Percentiles rank a stretch among this genome's conserved stretches.
These are phyloP conservation scores for Coccyzus lansbergi DNA, from an alignment of 2,797 vertebrate species.

Conservation along the genomic window DNA sequence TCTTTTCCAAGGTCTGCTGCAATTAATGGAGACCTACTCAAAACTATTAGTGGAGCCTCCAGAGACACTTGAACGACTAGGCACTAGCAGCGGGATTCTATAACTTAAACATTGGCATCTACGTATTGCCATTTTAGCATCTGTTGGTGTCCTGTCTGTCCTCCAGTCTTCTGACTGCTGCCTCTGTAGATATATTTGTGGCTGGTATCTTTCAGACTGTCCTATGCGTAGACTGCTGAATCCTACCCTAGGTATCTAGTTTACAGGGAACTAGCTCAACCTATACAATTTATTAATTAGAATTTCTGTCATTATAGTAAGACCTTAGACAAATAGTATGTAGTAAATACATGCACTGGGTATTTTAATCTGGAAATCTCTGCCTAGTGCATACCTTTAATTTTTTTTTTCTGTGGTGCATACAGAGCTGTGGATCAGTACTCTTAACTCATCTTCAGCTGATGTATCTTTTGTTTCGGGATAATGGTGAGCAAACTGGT, in stretches of 20 bases:
- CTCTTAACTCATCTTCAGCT: not conserved
- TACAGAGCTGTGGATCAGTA: not conserved
- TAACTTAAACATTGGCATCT: slow-evolving; percentile 23
- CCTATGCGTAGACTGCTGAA: slow-evolving; percentile 37
- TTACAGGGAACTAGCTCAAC: not conserved
- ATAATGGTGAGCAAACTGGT: not conserved
- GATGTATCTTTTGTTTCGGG: not conserved
- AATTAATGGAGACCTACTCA: not conserved
- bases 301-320: not conserved
- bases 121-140: not conserved
- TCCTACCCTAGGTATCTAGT: not conserved
- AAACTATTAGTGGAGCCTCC: not conserved
- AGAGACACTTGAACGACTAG: not conserved
- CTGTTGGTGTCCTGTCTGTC: slow-evolving; percentile 12
- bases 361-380: not conserved
- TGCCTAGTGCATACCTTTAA: not conserved
- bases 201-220: slow-evolving; percentile 29
- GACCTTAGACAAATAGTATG: not conserved
- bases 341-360: not conserved
- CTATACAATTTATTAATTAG: not conserved
- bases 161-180: slow-evolving; percentile 14
- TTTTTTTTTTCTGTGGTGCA: not conserved
- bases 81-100: slow-evolving; percentile 2
- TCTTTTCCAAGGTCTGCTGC: not conserved
- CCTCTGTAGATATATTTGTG: slow-evolving; percentile 35